Conservation (phyloP, 2,888 invertebrate species). For the Leistus spinibarbis region DNA sequence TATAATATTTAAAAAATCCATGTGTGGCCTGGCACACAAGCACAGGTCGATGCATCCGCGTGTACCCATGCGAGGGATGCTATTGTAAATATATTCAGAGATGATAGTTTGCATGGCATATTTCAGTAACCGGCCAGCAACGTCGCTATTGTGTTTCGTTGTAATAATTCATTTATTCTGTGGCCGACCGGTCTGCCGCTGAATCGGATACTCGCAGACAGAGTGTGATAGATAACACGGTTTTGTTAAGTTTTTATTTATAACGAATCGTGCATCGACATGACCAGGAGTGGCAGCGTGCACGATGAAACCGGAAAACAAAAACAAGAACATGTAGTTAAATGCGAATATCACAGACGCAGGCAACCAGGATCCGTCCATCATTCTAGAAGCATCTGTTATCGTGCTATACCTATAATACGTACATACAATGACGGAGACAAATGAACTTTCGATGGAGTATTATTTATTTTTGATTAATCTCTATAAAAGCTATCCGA, state of each 20-base stretch:
- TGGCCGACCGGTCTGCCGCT: conserved; percentile 13
- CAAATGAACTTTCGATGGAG: too few species aligned
- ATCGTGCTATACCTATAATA: too few species aligned
- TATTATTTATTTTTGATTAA: too few species aligned
- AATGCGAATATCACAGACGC: neutral
- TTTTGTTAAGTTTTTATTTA: conserved; percentile 35
- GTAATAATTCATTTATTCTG: conserved; percentile 35
- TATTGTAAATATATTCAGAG: neutral
- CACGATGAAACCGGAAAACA: neutral
- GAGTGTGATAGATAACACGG: conserved; percentile 35
- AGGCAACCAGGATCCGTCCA: neutral
- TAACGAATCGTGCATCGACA: conserved; percentile 23
- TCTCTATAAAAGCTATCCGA: too few species aligned
- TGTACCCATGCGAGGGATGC: neutral
- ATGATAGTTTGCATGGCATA: neutral
- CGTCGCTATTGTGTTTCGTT: conserved; percentile 27
- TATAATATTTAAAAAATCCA: neutral
- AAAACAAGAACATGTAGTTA: neutral
- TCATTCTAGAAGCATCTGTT: neutral
- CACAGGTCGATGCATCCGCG: neutral
- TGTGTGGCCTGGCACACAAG: neutral
- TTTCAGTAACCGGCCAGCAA: conserved; percentile 1
- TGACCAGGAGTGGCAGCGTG: neutral
- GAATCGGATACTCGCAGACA: conserved; percentile 36
- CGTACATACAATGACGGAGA: too few species aligned